Evolutionary conservation across 2,888 invertebrate genomes (phyloP).

Genomic region (Parascotia fuliginaria): DNA sequence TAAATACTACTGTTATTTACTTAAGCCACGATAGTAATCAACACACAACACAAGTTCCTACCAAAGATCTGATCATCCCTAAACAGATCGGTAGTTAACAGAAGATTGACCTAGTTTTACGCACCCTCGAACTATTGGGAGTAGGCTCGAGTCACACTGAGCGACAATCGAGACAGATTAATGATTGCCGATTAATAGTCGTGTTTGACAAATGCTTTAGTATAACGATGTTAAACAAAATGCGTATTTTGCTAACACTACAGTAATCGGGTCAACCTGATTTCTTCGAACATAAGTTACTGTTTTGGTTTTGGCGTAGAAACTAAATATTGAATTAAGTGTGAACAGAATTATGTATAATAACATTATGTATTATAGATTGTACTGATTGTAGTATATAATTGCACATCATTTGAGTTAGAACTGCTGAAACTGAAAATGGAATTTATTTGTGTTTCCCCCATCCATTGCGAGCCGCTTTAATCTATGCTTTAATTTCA

Average conservation of each 20-base stretch:
- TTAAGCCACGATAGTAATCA: background rate
- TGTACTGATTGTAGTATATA: too few relatives aligned
- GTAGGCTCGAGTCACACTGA: slow-evolving; percentile 17
- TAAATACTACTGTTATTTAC: background rate
- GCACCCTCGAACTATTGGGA: slow-evolving; percentile 14
- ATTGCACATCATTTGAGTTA: too few relatives aligned
- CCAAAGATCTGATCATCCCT: background rate
- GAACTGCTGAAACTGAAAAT: too few relatives aligned
- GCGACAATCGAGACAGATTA: background rate
- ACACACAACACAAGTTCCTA: background rate
- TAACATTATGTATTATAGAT: too few relatives aligned
- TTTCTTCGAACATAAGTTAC: too few relatives aligned
- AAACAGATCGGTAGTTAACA: slow-evolving; percentile 22
- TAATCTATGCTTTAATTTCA: too few relatives aligned
- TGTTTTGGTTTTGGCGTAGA: too few relatives aligned
- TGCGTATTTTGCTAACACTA: background rate
- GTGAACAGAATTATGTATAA: too few relatives aligned
- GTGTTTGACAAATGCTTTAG: background rate
- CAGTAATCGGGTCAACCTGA: too few relatives aligned
- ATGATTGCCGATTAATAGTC: background rate
- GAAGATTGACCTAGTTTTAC: slow-evolving; percentile 33
- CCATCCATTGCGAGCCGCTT: too few relatives aligned
- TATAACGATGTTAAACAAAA: background rate
- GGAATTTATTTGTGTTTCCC: too few relatives aligned
- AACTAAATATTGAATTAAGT: too few relatives aligned